These are phyloP conservation scores for Acrobasis repandana DNA, from an alignment of 2,888 invertebrate genomes.

Conservation along the genomic window DNA sequence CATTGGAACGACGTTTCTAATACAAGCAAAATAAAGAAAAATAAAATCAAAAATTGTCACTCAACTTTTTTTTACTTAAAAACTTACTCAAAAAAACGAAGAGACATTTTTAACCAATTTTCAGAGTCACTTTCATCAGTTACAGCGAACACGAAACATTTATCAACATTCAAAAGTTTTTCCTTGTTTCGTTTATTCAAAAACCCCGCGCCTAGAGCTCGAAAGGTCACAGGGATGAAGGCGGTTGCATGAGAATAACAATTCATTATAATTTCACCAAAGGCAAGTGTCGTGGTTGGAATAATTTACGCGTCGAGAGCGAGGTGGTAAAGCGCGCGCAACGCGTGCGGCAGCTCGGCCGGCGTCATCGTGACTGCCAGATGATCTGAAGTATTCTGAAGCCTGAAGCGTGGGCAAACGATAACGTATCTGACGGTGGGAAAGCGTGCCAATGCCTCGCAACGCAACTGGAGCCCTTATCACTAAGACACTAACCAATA, in stretches of 20 bases:
- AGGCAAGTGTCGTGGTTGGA: constrained; percentile 43
- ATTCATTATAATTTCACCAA: constrained; percentile 53
- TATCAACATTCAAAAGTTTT: constrained; percentile 33
- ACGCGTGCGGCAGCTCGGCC: constrained; percentile 55
- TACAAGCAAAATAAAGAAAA: no score
- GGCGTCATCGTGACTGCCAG: constrained; percentile 57
- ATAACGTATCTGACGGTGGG: not conserved
- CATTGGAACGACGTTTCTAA: no score
- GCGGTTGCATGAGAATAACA: constrained; percentile 45
- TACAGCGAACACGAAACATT: constrained; percentile 43
- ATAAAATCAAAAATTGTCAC: no score
- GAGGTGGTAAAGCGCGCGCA: constrained; percentile 34
- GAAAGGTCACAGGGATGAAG: constrained; percentile 40
- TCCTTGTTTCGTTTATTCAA: constrained; percentile 37
- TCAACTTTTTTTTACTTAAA: not conserved
- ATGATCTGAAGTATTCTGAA: constrained; percentile 9
- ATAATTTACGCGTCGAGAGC: constrained; percentile 51
- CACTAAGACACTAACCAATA: no score
- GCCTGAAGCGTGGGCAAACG: constrained; percentile 2
- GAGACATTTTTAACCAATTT: constrained; percentile 32
- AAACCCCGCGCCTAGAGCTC: constrained; percentile 41
- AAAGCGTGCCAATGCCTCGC: not conserved
- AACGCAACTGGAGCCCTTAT: not conserved
- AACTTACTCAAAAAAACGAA: constrained; percentile 28
- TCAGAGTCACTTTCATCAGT: constrained; percentile 24